A percentile compares a stretch with the other conserved stretches of the same genome.
Conservation (phyloP, 2,113 vertebrate genomes). For the Rhagologus leucostigma region DNA sequence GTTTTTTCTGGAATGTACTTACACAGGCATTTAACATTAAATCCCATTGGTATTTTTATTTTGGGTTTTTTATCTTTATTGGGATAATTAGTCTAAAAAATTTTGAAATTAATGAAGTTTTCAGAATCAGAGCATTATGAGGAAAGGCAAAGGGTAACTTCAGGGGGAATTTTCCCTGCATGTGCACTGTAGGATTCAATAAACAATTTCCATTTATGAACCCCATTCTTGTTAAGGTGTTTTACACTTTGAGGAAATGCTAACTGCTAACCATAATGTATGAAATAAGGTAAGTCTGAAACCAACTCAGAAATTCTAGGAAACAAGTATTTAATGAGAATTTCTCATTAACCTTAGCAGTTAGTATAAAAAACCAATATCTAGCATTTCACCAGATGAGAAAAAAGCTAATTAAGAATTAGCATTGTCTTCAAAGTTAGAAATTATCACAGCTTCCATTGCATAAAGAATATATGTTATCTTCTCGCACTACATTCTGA, state of each 20-base stretch:
- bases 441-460: not conserved
- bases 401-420: slow-evolving; percentile 3
- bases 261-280: not conserved
- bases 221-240: not conserved
- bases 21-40: not conserved
- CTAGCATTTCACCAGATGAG: not conserved
- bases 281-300: not conserved
- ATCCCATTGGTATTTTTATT: not conserved
- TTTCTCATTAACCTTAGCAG: not conserved
- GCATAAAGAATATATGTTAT: not conserved
- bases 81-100: not conserved
- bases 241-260: not conserved
- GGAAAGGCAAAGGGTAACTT: not conserved
- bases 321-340: not conserved
- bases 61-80: not conserved
- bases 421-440: not conserved
- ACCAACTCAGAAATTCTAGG: not conserved
- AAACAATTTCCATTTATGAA: not conserved
- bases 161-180: not conserved
- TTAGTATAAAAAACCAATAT: not conserved
- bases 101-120: not conserved
- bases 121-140: not conserved
- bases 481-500: accelerated
- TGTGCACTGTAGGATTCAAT: not conserved
- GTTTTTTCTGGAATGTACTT: not conserved